Evolutionary conservation across 2,888 invertebrate genomes (phyloP).

Genomic region (Caenorhabditis doughertyi): DNA sequence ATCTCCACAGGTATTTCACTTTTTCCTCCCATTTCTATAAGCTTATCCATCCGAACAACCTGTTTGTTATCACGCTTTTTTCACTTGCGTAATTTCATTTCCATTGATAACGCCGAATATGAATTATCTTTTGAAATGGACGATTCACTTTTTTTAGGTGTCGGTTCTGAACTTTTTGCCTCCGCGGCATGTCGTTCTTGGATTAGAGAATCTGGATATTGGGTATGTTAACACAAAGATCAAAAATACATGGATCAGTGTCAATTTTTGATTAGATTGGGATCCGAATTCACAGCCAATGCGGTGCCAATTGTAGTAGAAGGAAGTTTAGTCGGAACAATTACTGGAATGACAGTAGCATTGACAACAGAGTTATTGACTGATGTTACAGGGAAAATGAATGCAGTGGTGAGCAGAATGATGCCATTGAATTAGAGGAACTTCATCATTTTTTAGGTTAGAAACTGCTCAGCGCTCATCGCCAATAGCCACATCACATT

Average conservation of each 20-base stretch:
- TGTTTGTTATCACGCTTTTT: conserved; percentile 5
- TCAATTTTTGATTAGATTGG: conserved; percentile 30
- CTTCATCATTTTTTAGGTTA: conserved; percentile 46
- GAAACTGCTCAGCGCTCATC: conserved; percentile 80
- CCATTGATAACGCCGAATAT: conserved; percentile 12
- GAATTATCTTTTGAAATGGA: not conserved
- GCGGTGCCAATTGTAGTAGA: conserved; percentile 66
- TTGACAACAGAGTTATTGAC: conserved; percentile 74
- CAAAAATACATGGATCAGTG: not conserved
- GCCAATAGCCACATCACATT: conserved; percentile 77
- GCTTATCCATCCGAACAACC: not conserved
- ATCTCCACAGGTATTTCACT: conserved; percentile 71
- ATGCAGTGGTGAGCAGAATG: conserved; percentile 72
- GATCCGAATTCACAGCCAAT: conserved; percentile 52
- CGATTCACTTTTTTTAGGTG: conserved; percentile 46
- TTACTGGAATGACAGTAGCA: conserved; percentile 78
- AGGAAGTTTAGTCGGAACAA: conserved; percentile 74
- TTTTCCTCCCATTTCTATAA: not conserved
- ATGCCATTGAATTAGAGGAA: not conserved
- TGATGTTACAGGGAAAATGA: conserved; percentile 75
- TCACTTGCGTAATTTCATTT: conserved; percentile 3
- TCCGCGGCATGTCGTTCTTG: conserved; percentile 75
- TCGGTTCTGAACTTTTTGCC: conserved; percentile 80
- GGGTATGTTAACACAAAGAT: conserved; percentile 67
- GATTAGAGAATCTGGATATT: conserved; percentile 78